Evolutionary conservation across 2,797 vertebrate species (phyloP), one percentile per base, ranked within the genome.

Genomic region (Notolepis coatsorum): DNA sequence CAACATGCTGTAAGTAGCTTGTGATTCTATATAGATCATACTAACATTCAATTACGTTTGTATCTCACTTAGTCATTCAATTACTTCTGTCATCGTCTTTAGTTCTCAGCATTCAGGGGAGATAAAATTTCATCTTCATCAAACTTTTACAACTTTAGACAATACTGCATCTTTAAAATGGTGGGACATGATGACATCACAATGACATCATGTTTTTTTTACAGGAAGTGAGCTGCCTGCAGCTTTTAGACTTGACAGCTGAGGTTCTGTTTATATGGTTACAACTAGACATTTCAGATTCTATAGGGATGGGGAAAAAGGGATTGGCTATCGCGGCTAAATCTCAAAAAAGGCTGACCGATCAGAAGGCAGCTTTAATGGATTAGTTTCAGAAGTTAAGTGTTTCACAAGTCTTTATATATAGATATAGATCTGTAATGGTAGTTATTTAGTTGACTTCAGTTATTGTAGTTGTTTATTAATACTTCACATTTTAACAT

Each of bases 131-230:
- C 87, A 91, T 88, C 18, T 58, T 65, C 89, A 89, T 84, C 45
- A 74, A 88, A 86, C 76, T 63, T 80, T 71, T 80, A 46, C 65
- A 61, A 88, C 84, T 75, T 71, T 82, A 67, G 81, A 90, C 86
- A 90, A 94, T 94, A 94, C 93, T 94, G 93, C 93, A 94, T 94
- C 93, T 94, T 94, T 94, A 94, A 94, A 94, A 94, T 89, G 84
- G 87, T 84, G 88, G 86, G 85, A 82, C 80, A 84, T 85, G 84
- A 87, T 86, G 84, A 81, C 79, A 73, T 75, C 47, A 65, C 75
- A 72, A 52, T 83, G 88, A 75, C 84, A 86, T 87, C 88, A 84
- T 88, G 81, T 73, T 85, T 79, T 77, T 80, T 89, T 87, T 73
- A 59, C 77, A 83, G 84, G 80, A 89, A 80, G 79, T 74, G 31